Percentiles rank a stretch among this genome's conserved stretches.
Conservation (phyloP, 2,797 vertebrate genomes). For the Nasua narica region DNA sequence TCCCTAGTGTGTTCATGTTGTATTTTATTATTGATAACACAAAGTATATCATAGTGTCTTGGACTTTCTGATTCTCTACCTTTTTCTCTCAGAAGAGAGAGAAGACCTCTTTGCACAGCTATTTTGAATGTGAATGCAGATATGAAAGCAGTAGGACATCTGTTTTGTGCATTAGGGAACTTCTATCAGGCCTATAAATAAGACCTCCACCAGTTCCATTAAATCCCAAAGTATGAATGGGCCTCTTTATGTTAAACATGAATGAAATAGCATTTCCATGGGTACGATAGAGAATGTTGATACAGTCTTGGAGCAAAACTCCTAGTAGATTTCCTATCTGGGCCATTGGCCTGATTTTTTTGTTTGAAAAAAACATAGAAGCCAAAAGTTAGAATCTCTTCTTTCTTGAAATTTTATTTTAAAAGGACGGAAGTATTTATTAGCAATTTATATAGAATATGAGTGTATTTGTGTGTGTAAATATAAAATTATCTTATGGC, state of each 20-base stretch:
- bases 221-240: slow-evolving; percentile 44
- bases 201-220: slow-evolving; percentile 3
- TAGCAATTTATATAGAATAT: background rate
- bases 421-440: background rate
- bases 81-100: background rate
- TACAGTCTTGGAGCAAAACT: background rate
- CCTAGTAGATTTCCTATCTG: slow-evolving; percentile 23
- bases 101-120: background rate
- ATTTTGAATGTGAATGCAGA: background rate
- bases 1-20: background rate
- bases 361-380: background rate
- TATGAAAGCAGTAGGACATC: background rate
- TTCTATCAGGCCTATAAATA: slow-evolving; percentile 50
- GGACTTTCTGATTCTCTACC: background rate
- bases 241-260: background rate
- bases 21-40: background rate
- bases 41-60: background rate
- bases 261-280: slow-evolving; percentile 20
- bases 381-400: background rate
- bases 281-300: slow-evolving; percentile 17
- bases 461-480: background rate
- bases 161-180: background rate
- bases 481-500: background rate
- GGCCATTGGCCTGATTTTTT: background rate
- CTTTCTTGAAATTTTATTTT: background rate